phyloP scores from a whole-genome alignment of 2,113 vertebrate species.

The Caranx ignobilis region DNA sequence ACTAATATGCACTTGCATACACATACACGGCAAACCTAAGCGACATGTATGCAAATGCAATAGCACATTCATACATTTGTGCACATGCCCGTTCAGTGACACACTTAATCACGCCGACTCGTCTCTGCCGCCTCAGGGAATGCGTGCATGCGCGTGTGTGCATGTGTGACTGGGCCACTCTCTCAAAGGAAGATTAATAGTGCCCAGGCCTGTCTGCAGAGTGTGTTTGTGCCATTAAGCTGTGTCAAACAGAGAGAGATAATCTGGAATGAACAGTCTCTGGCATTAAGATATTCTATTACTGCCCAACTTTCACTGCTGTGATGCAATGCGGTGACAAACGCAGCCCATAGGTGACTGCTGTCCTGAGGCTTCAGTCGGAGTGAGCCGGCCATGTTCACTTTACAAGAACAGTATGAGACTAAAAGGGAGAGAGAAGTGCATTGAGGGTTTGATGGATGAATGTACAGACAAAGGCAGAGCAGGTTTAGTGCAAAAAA shows the following conservation, averaged over 20 bases:
- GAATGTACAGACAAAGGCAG: constrained; percentile 22
- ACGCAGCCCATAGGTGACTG: constrained; percentile 27
- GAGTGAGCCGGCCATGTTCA: not conserved
- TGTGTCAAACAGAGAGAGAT: constrained; percentile 65
- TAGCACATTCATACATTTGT: constrained; percentile 6
- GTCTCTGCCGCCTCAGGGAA: constrained; percentile 42
- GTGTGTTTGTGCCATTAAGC: constrained; percentile 73
- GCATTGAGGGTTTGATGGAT: constrained; percentile 21
- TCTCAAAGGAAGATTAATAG: constrained; percentile 66
- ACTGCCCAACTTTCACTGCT: constrained; percentile 1
- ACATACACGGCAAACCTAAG: constrained; percentile 1
- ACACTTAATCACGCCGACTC: constrained; percentile 41
- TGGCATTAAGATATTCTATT: constrained; percentile 64
- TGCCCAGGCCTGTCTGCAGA: constrained; percentile 34
- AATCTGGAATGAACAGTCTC: constrained; percentile 73
- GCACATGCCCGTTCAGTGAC: constrained; percentile 24
- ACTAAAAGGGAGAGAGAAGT: constrained; percentile 14
- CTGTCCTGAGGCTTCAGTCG: not conserved
- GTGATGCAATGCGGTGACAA: constrained; percentile 8
- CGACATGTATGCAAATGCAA: constrained; percentile 36
- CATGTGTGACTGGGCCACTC: constrained; percentile 21
- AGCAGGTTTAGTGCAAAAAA: not conserved
- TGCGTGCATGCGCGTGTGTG: constrained; percentile 9
- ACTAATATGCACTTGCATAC: constrained; percentile 17
- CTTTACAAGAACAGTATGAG: not conserved